Conservation (phyloP, 2,888 invertebrate species). For the Chloroclysta siterata region DNA sequence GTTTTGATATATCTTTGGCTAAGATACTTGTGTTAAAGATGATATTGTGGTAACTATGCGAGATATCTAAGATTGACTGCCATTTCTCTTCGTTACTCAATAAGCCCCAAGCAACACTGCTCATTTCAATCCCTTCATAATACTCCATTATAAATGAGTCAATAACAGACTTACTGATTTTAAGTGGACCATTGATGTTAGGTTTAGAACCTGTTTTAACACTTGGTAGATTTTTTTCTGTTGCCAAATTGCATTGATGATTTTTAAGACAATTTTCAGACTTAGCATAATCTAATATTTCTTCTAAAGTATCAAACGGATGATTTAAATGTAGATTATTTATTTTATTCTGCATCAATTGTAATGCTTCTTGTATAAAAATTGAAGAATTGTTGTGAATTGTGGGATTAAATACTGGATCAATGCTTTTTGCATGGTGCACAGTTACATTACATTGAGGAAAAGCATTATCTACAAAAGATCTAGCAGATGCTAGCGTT, state of each 20-base stretch:
- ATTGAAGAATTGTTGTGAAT: slow-evolving; percentile 63
- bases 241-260: slow-evolving; percentile 61
- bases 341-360: slow-evolving; percentile 59
- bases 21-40: slow-evolving; percentile 66
- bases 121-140: slow-evolving; percentile 65
- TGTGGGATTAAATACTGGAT: slow-evolving; percentile 67
- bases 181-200: slow-evolving; percentile 66
- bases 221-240: slow-evolving; percentile 56
- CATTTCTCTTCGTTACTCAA: slow-evolving; percentile 53
- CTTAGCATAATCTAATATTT: slow-evolving; percentile 66
- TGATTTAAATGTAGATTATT: slow-evolving; percentile 55
- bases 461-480: slow-evolving; percentile 66
- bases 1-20: slow-evolving; percentile 67
- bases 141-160: slow-evolving; percentile 76
- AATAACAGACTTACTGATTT: slow-evolving; percentile 66
- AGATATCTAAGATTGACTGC: slow-evolving; percentile 59
- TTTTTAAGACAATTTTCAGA: slow-evolving; percentile 60
- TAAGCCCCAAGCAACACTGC: slow-evolving; percentile 72
- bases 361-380: slow-evolving; percentile 55
- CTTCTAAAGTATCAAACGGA: slow-evolving; percentile 57
- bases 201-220: slow-evolving; percentile 61
- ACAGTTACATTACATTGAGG: slow-evolving; percentile 66
- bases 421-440: slow-evolving; percentile 54
- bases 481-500: slow-evolving; percentile 64
- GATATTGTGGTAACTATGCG: slow-evolving; percentile 64